Evolutionary conservation across 1,140 invertebrate genomes (phyloP).

Genomic region (Lasioglossum albipes): DNA sequence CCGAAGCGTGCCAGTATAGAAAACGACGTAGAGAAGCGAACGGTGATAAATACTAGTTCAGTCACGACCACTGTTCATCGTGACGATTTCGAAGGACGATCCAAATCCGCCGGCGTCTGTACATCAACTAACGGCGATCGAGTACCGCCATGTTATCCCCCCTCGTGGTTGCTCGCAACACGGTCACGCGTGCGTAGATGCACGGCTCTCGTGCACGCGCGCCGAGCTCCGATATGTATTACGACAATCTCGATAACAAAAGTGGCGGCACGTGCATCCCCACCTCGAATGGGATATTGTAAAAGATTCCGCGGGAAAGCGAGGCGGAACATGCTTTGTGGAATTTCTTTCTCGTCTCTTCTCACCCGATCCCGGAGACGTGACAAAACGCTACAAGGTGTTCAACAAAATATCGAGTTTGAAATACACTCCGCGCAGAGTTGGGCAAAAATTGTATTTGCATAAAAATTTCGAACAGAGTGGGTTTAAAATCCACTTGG

Average conservation of each 20-base stretch:
- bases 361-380: not conserved
- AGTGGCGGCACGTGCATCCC: conserved; percentile 46
- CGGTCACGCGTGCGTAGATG: conserved; percentile 38
- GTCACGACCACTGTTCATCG: not conserved
- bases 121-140: conserved; percentile 39
- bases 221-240: conserved; percentile 11
- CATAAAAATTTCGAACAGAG: too few species aligned
- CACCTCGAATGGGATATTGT: conserved; percentile 27
- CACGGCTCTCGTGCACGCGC: conserved; percentile 32
- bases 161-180: conserved; percentile 33
- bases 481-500: too few species aligned
- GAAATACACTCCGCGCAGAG: too few species aligned
- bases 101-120: conserved; percentile 16
- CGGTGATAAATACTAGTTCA: not conserved
- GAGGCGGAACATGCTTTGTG: conserved; percentile 17
- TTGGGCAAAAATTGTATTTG: too few species aligned
- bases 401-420: too few species aligned
- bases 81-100: not conserved
- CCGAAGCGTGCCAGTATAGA: not conserved
- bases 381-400: too few species aligned
- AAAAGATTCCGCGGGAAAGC: conserved; percentile 46
- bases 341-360: conserved; percentile 8
- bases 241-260: conserved; percentile 51
- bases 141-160: conserved; percentile 38
- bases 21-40: not conserved